Percentiles rank a stretch among this genome's conserved stretches.
Conservation (phyloP, 2,113 vertebrate species). For the Lynx canadensis region DNA sequence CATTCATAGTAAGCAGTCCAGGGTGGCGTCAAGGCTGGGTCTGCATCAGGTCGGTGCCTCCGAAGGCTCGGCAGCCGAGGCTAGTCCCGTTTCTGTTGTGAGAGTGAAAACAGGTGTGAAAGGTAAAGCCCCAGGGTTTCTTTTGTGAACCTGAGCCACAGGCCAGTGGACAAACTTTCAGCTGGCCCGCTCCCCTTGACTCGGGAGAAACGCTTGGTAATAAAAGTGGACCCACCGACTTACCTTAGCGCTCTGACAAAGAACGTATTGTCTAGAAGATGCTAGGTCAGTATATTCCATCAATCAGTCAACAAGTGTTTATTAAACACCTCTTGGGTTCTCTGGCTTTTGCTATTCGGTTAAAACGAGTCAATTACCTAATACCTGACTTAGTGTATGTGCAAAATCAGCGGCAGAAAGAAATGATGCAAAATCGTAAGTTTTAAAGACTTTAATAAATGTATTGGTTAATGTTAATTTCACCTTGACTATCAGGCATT, state of each 20-base stretch:
- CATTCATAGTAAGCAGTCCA: not conserved
- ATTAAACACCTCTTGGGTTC: constrained; percentile 50
- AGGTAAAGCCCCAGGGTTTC: not conserved
- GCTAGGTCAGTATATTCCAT: not conserved
- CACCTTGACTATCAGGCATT: not conserved
- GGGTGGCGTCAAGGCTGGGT: not conserved
- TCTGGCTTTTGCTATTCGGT: not conserved
- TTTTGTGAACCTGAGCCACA: not conserved
- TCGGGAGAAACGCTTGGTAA: not conserved
- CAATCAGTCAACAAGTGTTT: constrained; percentile 69
- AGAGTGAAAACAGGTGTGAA: constrained; percentile 19
- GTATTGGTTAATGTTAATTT: not conserved
- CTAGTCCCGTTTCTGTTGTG: not conserved
- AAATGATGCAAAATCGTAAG: not conserved
- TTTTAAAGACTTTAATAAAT: not conserved
- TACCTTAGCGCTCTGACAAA: constrained; percentile 43
- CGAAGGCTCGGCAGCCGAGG: not conserved
- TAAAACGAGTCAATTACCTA: constrained; percentile 35
- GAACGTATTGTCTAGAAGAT: constrained; percentile 29
- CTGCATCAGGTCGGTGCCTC: not conserved
- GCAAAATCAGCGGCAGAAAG: not conserved
- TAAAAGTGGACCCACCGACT: not conserved
- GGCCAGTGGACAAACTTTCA: not conserved
- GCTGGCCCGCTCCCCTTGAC: not conserved
- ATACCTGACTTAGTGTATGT: not conserved